Evolutionary conservation across 2,113 vertebrate genomes (phyloP).

Genomic region (Perognathus longimembris): DNA sequence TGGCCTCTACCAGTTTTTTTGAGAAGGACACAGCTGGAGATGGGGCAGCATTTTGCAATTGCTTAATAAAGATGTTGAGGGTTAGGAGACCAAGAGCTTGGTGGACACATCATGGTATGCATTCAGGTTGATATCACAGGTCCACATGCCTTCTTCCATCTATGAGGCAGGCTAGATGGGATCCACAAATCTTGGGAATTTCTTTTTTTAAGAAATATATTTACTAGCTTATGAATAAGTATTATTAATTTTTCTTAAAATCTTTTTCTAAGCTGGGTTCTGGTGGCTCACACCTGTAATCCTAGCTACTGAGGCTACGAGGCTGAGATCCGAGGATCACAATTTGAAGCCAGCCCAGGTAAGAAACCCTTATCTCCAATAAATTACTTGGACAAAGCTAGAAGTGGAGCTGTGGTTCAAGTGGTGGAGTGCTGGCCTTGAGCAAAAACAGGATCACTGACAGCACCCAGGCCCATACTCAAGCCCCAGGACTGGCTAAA

Average conservation of each 20-base stretch:
- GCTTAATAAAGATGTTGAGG: background rate
- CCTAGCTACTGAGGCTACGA: too few species aligned
- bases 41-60: rapidly evolving
- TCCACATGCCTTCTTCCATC: background rate
- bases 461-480: too few species aligned
- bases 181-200: background rate
- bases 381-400: too few species aligned
- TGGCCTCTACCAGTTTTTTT: background rate
- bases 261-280: too few species aligned
- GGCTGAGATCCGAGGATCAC: too few species aligned
- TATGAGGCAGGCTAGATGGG: background rate
- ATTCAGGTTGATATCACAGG: background rate
- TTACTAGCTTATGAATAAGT: background rate
- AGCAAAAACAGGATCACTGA: too few species aligned
- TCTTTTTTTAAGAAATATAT: background rate
- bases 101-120: background rate
- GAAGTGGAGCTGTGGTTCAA: too few species aligned
- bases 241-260: background rate
- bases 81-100: background rate
- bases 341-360: too few species aligned
- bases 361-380: too few species aligned
- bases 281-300: too few species aligned
- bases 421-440: too few species aligned
- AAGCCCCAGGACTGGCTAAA: too few species aligned
- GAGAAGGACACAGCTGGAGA: background rate